These are phyloP conservation scores for Argyrosomus japonicus DNA, from an alignment of 2,113 vertebrate genomes.

Conservation along the genomic window DNA sequence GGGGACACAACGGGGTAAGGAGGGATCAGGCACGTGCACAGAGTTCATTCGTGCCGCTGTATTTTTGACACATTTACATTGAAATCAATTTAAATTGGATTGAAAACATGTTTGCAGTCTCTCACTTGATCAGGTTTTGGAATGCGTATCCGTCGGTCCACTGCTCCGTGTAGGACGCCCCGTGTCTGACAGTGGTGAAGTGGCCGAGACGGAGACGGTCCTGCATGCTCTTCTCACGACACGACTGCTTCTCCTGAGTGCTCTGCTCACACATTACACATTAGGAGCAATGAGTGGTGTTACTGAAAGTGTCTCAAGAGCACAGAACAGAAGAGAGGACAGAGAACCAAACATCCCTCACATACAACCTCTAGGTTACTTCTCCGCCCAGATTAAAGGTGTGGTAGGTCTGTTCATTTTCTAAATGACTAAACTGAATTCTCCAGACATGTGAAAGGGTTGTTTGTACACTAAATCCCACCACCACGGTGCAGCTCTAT, in stretches of 20 bases:
- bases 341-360: not conserved
- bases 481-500: not conserved
- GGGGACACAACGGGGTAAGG: not conserved
- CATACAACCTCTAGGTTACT: not conserved
- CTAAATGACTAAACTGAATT: not conserved
- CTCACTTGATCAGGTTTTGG: conserved; percentile 99
- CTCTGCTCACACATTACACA: conserved; percentile 83
- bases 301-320: not conserved
- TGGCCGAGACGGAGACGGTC: conserved; percentile 97
- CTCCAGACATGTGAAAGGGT: too few relatives aligned
- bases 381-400: not conserved
- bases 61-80: not conserved
- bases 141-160: conserved; percentile 99
- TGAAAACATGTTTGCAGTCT: not conserved
- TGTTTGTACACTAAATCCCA: not conserved
- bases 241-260: conserved; percentile 98
- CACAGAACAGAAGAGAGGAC: not conserved
- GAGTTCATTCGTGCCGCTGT: not conserved
- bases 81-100: not conserved
- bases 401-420: not conserved
- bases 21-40: not conserved
- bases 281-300: not conserved
- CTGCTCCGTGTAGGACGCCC: conserved; percentile 98
- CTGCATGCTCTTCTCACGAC: conserved; percentile 99
- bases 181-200: conserved; percentile 98